Percentiles rank a stretch among this genome's conserved stretches.
Evolutionary conservation across 2,113 vertebrate species (phyloP).

Genomic region (Noctilio leporinus): DNA sequence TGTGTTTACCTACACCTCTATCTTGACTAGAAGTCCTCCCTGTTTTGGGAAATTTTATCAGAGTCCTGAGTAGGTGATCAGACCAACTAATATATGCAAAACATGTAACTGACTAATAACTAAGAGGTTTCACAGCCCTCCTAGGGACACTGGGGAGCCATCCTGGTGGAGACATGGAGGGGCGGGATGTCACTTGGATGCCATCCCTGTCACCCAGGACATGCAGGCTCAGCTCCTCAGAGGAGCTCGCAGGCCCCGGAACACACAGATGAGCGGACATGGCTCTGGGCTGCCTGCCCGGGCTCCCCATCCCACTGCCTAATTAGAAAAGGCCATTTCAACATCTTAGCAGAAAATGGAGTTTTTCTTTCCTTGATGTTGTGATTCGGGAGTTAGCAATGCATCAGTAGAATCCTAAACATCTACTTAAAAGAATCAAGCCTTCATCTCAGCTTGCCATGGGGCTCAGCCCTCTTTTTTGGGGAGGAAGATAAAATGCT

Average conservation of each 20-base stretch:
- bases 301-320: background rate
- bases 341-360: conserved; percentile 40
- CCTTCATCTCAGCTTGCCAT: background rate
- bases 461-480: background rate
- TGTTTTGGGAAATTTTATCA: background rate
- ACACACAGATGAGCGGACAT: background rate
- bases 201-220: fast-evolving
- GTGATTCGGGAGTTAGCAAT: conserved; percentile 53
- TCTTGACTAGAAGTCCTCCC: too few relatives aligned
- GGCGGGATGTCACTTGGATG: background rate
- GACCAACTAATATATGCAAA: background rate
- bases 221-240: background rate
- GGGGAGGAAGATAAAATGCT: conserved; percentile 51
- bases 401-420: conserved; percentile 47
- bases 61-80: background rate
- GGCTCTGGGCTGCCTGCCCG: background rate
- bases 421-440: conserved; percentile 54
- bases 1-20: too few relatives aligned
- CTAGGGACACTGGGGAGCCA: background rate
- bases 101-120: background rate
- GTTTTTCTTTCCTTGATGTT: conserved; percentile 50
- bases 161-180: background rate
- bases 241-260: background rate
- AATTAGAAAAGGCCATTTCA: conserved; percentile 22
- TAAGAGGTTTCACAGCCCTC: background rate